Percentiles rank a stretch among this genome's conserved stretches.
phyloP scores from a whole-genome alignment of 2,797 vertebrate species.

The Peromyscus melanophrys region DNA sequence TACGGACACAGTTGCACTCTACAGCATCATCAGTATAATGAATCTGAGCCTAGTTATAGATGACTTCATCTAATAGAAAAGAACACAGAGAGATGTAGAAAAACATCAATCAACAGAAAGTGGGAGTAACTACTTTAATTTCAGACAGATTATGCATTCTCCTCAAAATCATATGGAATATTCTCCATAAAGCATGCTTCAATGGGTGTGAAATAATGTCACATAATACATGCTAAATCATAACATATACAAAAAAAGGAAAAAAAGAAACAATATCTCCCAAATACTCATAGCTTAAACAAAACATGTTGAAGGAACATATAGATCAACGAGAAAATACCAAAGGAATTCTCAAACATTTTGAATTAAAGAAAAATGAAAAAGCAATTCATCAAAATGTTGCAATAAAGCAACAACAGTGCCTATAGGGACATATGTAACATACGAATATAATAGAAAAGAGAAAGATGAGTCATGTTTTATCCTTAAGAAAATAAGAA shows the following conservation, averaged over 20 bases:
- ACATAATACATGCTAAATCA: background rate
- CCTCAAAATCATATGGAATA: background rate
- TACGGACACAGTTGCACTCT: background rate
- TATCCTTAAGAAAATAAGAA: constrained; percentile 14
- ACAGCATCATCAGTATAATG: background rate
- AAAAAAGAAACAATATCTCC: background rate
- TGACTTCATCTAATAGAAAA: background rate
- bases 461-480: background rate
- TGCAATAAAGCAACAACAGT: background rate
- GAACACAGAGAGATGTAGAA: background rate
- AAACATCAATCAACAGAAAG: background rate
- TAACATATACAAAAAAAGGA: background rate
- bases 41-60: background rate
- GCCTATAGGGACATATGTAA: background rate
- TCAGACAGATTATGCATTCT: background rate
- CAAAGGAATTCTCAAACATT: background rate
- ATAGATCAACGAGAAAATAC: background rate
- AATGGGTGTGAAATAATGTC: background rate
- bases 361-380: background rate
- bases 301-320: background rate
- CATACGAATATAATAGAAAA: background rate
- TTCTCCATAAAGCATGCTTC: background rate
- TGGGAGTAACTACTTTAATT: background rate
- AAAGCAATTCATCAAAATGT: background rate
- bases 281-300: background rate